phyloP scores from a whole-genome alignment of 2,113 vertebrate species.

The Pithys albifrons region DNA sequence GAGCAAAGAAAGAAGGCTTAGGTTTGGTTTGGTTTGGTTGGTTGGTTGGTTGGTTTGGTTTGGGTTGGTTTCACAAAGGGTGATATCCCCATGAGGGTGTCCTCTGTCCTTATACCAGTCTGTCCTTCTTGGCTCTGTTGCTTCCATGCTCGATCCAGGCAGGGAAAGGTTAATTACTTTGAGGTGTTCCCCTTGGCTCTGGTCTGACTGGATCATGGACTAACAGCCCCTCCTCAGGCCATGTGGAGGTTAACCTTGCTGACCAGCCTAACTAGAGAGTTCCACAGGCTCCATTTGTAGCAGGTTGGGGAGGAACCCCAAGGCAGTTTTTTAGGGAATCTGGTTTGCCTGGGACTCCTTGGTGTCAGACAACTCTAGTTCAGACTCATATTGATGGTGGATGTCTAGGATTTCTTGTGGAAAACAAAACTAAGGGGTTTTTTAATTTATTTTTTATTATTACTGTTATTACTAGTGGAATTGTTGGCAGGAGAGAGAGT shows the following conservation, averaged over 20 bases:
- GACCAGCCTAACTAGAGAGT: not conserved
- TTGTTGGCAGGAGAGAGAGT: not conserved
- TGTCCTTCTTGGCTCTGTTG: not conserved
- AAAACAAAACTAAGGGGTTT: not conserved
- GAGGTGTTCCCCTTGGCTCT: not conserved
- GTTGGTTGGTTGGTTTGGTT: too few species aligned
- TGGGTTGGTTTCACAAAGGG: not conserved
- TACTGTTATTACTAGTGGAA: not conserved
- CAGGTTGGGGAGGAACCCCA: not conserved
- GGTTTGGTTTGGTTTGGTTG: not conserved
- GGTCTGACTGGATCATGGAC: not conserved
- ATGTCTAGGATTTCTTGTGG: not conserved
- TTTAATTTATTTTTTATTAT: not conserved
- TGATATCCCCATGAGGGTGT: not conserved
- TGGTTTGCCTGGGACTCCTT: not conserved
- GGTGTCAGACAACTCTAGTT: not conserved
- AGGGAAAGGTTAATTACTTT: not conserved
- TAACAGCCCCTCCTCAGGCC: not conserved
- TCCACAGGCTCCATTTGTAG: not conserved
- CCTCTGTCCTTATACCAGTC: not conserved
- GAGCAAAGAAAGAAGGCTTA: not conserved
- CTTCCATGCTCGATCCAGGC: accelerated
- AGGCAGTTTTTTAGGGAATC: accelerated
- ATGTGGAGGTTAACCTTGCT: accelerated
- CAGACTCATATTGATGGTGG: not conserved